Conservation (phyloP, 2,888 invertebrate species). For the Gymnoscelis rufifasciata region DNA sequence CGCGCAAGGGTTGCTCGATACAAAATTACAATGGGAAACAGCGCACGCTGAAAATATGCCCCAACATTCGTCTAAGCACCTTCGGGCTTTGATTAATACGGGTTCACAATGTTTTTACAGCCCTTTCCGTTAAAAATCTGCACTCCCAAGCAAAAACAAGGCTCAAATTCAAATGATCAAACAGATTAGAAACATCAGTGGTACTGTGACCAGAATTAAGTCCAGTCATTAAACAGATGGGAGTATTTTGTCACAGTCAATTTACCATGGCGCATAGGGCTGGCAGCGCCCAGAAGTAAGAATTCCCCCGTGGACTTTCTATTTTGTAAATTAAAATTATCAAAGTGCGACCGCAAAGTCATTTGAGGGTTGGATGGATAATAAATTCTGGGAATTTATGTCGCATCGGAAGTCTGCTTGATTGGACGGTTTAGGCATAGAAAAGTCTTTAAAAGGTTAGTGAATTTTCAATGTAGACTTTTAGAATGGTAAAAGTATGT, state of each 20-base stretch:
- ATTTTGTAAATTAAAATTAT: constrained; percentile 4
- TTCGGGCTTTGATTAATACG: constrained; percentile 2
- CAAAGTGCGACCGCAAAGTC: constrained; percentile 4
- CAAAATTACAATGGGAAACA: not conserved
- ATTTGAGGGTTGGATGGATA: not conserved
- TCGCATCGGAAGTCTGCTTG: not conserved
- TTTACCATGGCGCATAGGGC: constrained; percentile 37
- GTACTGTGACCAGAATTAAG: constrained; percentile 39
- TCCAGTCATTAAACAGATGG: constrained; percentile 46
- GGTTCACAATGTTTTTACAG: not conserved
- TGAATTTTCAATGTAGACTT: not conserved
- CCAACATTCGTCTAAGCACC: constrained; percentile 1
- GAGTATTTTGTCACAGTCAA: constrained; percentile 52
- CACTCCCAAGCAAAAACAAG: constrained; percentile 2
- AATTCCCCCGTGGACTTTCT: not conserved
- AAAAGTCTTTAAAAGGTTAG: not conserved
- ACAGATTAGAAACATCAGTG: constrained; percentile 8
- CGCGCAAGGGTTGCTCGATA: not conserved
- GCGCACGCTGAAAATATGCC: not conserved
- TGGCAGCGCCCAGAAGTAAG: constrained; percentile 1
- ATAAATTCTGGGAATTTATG: not conserved
- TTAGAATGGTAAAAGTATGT: no score
- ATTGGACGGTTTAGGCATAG: not conserved
- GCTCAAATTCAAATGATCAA: constrained; percentile 8
- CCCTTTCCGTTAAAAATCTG: not conserved